phyloP scores from a whole-genome alignment of 2,113 vertebrate genomes.

The Myrmecobius fasciatus region DNA sequence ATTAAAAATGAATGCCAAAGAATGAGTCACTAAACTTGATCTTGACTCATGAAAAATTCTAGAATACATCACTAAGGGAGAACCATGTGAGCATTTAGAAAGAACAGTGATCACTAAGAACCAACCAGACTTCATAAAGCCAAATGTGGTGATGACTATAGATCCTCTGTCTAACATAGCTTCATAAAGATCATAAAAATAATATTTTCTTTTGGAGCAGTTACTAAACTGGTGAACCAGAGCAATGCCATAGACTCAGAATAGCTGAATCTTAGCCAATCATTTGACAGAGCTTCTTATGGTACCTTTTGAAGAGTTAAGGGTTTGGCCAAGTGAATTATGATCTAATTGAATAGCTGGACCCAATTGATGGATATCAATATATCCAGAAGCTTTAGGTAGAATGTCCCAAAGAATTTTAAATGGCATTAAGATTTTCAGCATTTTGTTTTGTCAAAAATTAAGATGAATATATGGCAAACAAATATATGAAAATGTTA shows the following conservation, averaged over 20 bases:
- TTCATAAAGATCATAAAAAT: background rate
- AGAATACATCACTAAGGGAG: background rate
- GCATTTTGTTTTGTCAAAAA: background rate
- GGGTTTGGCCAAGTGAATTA: too few species aligned
- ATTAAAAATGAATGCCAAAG: too few species aligned
- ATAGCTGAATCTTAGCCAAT: background rate
- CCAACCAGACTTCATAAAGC: background rate
- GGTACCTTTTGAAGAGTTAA: background rate
- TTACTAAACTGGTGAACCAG: background rate
- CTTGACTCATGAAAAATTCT: background rate
- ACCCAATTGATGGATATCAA: too few species aligned
- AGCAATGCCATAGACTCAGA: background rate
- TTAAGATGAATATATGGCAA: background rate
- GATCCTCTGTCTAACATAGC: background rate
- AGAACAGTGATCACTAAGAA: background rate
- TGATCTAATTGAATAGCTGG: too few species aligned
- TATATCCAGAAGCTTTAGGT: background rate
- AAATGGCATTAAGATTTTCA: background rate
- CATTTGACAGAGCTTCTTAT: background rate
- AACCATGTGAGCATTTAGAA: background rate
- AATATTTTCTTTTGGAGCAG: background rate
- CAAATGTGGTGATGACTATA: background rate
- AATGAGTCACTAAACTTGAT: background rate
- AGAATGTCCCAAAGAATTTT: background rate
- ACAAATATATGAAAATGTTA: background rate